Conservation (phyloP, 2,113 vertebrate genomes). For the Chrysemys picta region DNA sequence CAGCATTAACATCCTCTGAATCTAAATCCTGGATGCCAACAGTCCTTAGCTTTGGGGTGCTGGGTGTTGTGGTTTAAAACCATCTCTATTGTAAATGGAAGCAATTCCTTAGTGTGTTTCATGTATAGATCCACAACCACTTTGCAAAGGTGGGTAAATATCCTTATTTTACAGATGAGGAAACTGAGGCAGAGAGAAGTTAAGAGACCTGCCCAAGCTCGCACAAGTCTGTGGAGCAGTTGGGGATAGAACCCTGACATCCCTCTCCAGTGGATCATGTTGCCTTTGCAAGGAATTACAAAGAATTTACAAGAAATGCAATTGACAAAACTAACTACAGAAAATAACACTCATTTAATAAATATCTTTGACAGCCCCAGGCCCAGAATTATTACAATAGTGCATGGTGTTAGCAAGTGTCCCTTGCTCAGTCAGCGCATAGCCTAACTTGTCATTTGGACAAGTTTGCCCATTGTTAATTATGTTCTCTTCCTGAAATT, state of each 20-base stretch:
- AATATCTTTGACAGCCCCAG: background rate
- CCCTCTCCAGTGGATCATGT: background rate
- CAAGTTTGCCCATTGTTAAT: constrained; percentile 21
- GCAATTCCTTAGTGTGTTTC: background rate
- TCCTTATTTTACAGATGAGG: background rate
- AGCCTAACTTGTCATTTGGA: background rate
- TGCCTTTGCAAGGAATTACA: background rate
- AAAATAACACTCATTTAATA: background rate
- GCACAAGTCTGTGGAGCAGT: background rate
- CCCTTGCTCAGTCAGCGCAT: background rate
- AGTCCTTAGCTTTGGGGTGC: background rate
- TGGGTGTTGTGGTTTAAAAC: background rate
- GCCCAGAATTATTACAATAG: background rate
- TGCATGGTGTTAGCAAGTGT: background rate
- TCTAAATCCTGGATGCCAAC: background rate
- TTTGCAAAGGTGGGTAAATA: background rate
- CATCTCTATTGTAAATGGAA: fast-evolving
- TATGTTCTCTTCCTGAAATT: background rate
- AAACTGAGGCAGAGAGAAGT: background rate
- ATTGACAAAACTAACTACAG: background rate
- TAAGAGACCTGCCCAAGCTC: background rate
- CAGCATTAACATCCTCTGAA: background rate
- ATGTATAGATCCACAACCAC: fast-evolving
- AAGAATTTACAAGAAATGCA: background rate
- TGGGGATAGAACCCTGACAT: background rate